Evolutionary conservation across 2,888 invertebrate species (phyloP).

Genomic region (Thymelicus acteon): DNA sequence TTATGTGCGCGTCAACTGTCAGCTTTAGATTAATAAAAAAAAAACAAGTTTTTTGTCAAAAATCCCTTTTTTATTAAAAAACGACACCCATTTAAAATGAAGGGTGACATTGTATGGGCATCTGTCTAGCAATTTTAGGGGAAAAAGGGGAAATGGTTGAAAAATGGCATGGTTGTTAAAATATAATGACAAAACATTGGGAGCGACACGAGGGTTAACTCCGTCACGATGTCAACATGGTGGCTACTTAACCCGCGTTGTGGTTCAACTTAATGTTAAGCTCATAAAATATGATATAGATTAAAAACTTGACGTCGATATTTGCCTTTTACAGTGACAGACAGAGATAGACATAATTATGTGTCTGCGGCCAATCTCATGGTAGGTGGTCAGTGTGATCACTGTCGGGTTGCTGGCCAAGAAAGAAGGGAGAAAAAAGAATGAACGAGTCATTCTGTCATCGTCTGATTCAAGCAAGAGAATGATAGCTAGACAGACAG

Average conservation of each 20-base stretch:
- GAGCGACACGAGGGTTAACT: slow-evolving; percentile 62
- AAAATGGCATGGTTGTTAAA: slow-evolving; percentile 81
- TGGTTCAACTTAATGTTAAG: slow-evolving; percentile 30
- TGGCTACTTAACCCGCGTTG: slow-evolving; percentile 58
- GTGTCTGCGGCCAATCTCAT: too few species aligned
- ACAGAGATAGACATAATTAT: too few species aligned
- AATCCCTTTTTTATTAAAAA: slow-evolving; percentile 63
- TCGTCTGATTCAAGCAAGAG: too few species aligned
- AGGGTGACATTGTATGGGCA: slow-evolving; percentile 69
- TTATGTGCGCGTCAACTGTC: slow-evolving; percentile 84
- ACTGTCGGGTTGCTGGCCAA: too few species aligned
- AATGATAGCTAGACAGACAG: too few species aligned
- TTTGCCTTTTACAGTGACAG: too few species aligned
- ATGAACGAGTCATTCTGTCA: too few species aligned
- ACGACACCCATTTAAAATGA: slow-evolving; percentile 80
- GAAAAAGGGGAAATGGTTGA: slow-evolving; percentile 74
- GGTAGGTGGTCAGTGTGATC: too few species aligned
- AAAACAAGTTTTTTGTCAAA: slow-evolving; percentile 59
- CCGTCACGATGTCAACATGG: slow-evolving; percentile 54
- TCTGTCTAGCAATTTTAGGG: slow-evolving; percentile 73
- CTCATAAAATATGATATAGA: slow-evolving; percentile 20
- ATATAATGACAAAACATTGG: slow-evolving; percentile 69
- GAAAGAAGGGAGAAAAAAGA: too few species aligned
- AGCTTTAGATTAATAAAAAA: slow-evolving; percentile 76
- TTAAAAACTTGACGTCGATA: too few species aligned